These are phyloP conservation scores for Zhuqinia jingwanae DNA, from an alignment of 2,888 invertebrate species.

Conservation along the genomic window DNA sequence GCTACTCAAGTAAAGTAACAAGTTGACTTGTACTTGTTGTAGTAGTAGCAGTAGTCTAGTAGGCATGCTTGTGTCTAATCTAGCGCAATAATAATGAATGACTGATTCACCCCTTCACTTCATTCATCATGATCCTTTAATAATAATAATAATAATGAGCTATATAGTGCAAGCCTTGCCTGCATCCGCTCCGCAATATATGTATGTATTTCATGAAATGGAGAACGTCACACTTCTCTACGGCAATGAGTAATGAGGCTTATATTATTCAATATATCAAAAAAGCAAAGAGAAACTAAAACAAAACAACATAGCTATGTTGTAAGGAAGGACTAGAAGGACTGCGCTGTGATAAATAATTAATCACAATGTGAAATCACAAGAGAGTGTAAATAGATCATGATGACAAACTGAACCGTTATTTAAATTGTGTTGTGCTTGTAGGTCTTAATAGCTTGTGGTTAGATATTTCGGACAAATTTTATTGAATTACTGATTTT, in stretches of 20 bases:
- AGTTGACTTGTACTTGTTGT: conserved; percentile 1
- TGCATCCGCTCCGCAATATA: neutral
- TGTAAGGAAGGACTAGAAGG: no score
- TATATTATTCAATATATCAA: conserved; percentile 3
- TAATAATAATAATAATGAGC: no score
- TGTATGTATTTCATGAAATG: neutral
- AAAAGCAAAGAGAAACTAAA: conserved; percentile 36
- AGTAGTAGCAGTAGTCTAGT: no score
- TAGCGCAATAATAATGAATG: conserved; percentile 34
- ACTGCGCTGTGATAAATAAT: no score
- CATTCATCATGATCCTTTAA: conserved; percentile 43
- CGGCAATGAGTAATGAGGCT: conserved; percentile 21
- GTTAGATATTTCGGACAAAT: no score
- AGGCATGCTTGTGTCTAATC: neutral
- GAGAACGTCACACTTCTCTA: conserved; percentile 25
- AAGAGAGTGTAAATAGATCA: no score
- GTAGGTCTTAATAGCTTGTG: no score
- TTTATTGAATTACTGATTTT: no score
- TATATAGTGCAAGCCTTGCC: neutral
- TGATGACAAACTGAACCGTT: no score
- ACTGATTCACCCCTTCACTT: conserved; percentile 41
- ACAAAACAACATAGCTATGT: no score
- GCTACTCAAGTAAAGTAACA: conserved; percentile 2
- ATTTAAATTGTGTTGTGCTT: no score
- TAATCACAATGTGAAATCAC: no score